Evolutionary conservation across 1,140 invertebrate species (phyloP).

Genomic region (Calosoma granatense): DNA sequence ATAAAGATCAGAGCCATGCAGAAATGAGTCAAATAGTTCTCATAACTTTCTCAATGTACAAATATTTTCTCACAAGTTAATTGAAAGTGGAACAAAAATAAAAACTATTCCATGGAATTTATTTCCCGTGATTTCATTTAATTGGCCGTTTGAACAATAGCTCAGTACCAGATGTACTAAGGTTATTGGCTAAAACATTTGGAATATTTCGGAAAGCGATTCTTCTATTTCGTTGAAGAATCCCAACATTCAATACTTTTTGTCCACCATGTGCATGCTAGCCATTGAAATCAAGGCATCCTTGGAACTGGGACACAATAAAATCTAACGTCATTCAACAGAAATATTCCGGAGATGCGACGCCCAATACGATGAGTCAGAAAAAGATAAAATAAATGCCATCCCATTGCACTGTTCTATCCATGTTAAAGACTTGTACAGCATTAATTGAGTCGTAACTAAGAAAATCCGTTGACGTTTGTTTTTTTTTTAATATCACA

Average conservation of each 20-base stretch:
- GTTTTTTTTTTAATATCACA: background rate
- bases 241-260: background rate
- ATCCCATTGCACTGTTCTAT: no score
- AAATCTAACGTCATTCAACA: background rate
- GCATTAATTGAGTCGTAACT: constrained; percentile 6
- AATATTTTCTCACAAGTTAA: no score
- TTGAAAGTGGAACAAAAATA: no score
- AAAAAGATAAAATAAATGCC: background rate
- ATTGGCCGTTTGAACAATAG: no score
- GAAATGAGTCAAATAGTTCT: no score
- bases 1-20: no score
- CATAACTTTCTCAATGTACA: no score
- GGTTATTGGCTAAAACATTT: no score
- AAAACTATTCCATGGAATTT: no score
- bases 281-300: background rate
- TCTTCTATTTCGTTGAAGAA: background rate
- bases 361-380: background rate
- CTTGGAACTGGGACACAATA: background rate
- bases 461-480: constrained; percentile 1
- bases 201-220: background rate
- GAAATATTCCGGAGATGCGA: background rate
- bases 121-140: no score
- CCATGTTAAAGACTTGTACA: constrained; percentile 1
- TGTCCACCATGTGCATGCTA: background rate
- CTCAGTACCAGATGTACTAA: no score